Evolutionary conservation across 1,140 invertebrate genomes (phyloP).

Genomic region (Formica exsecta): DNA sequence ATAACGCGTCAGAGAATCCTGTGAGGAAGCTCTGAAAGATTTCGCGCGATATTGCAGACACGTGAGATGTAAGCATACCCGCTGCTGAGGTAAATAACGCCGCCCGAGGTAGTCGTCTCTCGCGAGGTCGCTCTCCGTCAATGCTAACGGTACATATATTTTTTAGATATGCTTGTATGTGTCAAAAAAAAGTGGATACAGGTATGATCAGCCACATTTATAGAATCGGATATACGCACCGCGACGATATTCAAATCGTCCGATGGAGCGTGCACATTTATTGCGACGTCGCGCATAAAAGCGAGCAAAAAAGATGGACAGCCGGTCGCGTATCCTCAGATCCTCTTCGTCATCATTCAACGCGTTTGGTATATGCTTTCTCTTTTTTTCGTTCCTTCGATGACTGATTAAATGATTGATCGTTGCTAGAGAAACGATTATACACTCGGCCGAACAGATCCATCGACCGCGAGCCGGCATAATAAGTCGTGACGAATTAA

Average conservation of each 20-base stretch:
- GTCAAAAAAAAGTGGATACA: not conserved
- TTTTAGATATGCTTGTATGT: constrained; percentile 52
- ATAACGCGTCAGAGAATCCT: constrained; percentile 26
- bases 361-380: constrained; percentile 36
- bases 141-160: constrained; percentile 65
- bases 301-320: constrained; percentile 44
- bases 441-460: constrained; percentile 46
- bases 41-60: constrained; percentile 52
- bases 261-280: constrained; percentile 17
- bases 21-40: constrained; percentile 45
- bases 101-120: constrained; percentile 39
- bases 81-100: constrained; percentile 55
- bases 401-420: constrained; percentile 71
- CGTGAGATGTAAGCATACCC: constrained; percentile 42
- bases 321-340: not conserved
- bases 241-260: constrained; percentile 37
- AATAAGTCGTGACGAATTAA: constrained; percentile 36
- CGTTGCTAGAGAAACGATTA: constrained; percentile 54
- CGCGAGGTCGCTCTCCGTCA: constrained; percentile 45
- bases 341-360: constrained; percentile 59
- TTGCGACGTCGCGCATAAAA: constrained; percentile 11
- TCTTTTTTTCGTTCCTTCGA: constrained; percentile 11
- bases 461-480: constrained; percentile 4
- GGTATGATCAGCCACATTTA: constrained; percentile 49
- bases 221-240: constrained; percentile 39